Conservation (phyloP, 2,888 invertebrate genomes). For the Polyommatus iphigenia region DNA sequence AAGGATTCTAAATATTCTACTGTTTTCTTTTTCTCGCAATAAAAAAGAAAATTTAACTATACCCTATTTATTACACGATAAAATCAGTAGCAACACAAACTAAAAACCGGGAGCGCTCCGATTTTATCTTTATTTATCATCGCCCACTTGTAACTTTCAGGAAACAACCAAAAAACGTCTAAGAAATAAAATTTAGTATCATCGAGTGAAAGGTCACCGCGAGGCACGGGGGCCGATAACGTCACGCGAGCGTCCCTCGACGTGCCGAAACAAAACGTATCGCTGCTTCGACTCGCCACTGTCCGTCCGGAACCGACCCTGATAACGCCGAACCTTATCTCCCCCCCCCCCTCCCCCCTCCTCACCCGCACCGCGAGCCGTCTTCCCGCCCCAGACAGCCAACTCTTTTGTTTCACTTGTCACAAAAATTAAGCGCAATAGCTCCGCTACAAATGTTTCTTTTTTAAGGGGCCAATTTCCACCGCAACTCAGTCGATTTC, state of each 20-base stretch:
- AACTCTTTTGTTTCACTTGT: slow-evolving; percentile 81
- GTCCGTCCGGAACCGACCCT: slow-evolving; percentile 68
- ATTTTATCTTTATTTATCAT: slow-evolving; percentile 55
- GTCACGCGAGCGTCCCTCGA: slow-evolving; percentile 76
- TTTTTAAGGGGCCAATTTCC: slow-evolving; percentile 79
- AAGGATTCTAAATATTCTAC: not conserved
- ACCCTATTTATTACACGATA: slow-evolving; percentile 21
- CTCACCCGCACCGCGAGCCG: slow-evolving; percentile 40
- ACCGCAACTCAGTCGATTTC: slow-evolving; percentile 80
- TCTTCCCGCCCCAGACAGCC: slow-evolving; percentile 56
- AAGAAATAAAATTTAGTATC: slow-evolving; percentile 73
- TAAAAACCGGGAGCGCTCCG: slow-evolving; percentile 40
- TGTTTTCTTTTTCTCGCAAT: not conserved
- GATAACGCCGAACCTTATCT: slow-evolving; percentile 76
- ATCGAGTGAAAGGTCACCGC: slow-evolving; percentile 70
- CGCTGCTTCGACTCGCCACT: slow-evolving; percentile 73
- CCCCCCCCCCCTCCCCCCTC: slow-evolving; percentile 45
- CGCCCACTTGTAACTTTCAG: slow-evolving; percentile 52
- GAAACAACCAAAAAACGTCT: slow-evolving; percentile 60
- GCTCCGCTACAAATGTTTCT: slow-evolving; percentile 78
- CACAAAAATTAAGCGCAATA: slow-evolving; percentile 80
- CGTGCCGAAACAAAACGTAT: slow-evolving; percentile 77
- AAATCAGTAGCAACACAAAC: slow-evolving; percentile 21
- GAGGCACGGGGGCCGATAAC: slow-evolving; percentile 63
- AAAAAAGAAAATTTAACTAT: not conserved